Base-by-base conservation (phyloP, 92 coral and sea anemone species). In the Umimayanthus kanabou region DNA sequence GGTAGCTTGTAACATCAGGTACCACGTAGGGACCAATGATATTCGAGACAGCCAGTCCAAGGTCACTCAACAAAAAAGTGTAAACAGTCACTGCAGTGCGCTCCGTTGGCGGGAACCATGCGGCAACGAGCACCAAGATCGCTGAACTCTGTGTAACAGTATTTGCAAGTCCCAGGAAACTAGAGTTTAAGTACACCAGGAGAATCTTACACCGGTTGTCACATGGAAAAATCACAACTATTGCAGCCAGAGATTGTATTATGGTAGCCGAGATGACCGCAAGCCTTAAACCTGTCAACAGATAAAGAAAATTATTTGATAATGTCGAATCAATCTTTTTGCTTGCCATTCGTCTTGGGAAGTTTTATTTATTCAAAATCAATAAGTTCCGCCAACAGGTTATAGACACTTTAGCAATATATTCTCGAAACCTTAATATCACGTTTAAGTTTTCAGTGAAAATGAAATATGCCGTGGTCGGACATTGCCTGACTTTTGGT, bases 91-190 rank as follows among this genome's bases (percentile, higher is more conserved):
- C 91, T 11, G 96, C 92, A 90, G 95, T 96, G 22, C 98, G 92
- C 87, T 96, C 95, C 50, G 92, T 87, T 10, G 96, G 95, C 30
- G 98, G 98, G 81, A 96, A 96, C 98, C 98, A 96, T 14, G 96
- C 89, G 58, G 98, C 94, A 9, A 98, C 93, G 26, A 96, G 90
- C 71, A 94, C 97, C 9, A 96, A 37, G 20, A 94, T 94, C 0
- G 96, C 98, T 26, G 92, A 93, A 84, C 92, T 93, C 81, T 93
- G 93, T 2, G 81, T 78, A 3, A 78, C 81, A 43, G 64, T 78
- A 18, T 47, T n/a, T 28, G 81, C 18, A 30, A 78, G 33, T 26
- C 81, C 81, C 2, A 78, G 81, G 65, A 78, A 28, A n/a, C 64
- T n/a, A 43, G 81, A 16, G 39, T 42, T 78, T 42, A 78, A 8